Evolutionary conservation across 2,888 invertebrate species (phyloP).

Genomic region (Leptinotarsa tumamoca): DNA sequence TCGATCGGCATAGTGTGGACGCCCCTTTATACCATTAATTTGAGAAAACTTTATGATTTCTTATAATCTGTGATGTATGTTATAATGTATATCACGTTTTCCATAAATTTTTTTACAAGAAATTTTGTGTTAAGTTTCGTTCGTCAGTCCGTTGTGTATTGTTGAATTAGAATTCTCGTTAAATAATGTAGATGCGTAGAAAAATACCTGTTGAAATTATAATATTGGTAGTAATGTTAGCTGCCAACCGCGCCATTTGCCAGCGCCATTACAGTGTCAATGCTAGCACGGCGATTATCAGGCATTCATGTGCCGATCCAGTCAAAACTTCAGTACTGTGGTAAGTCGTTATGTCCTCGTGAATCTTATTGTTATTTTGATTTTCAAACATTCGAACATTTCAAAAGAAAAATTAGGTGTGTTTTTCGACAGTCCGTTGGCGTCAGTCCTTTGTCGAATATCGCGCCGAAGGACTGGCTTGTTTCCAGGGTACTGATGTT

Average conservation of each 20-base stretch:
- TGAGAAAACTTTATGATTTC: neutral
- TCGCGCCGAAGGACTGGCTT: neutral
- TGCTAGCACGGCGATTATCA: neutral
- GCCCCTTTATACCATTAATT: neutral
- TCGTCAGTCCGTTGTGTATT: neutral
- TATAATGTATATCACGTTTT: neutral
- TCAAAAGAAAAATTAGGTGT: neutral
- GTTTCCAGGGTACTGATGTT: neutral
- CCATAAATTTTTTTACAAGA: neutral
- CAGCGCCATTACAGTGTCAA: neutral
- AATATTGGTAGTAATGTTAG: neutral
- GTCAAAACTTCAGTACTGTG: neutral
- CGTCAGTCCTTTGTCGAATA: neutral
- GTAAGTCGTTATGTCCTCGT: too few species aligned
- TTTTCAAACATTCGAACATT: neutral
- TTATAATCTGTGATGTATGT: neutral
- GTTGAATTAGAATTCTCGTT: neutral
- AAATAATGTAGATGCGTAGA: neutral
- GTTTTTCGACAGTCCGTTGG: neutral
- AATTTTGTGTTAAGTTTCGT: neutral
- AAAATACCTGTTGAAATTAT: neutral
- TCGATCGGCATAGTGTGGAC: too few species aligned
- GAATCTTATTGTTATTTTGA: neutral
- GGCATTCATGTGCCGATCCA: neutral
- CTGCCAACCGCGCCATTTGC: neutral